Conservation (phyloP, 64 coral and sea anemone species). For the Montipora efflorescens region DNA sequence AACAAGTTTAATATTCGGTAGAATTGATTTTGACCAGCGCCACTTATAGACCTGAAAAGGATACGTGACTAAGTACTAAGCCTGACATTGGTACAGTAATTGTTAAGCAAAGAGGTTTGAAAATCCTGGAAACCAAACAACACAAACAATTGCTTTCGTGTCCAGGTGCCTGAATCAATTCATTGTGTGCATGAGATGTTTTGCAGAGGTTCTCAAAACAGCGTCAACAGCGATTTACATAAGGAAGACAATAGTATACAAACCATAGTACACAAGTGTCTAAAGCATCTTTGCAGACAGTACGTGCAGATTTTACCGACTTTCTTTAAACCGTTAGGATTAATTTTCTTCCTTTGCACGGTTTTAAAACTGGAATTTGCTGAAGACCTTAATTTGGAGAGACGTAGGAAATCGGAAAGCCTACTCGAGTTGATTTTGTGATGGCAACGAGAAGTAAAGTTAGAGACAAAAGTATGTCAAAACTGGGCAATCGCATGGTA, state of each 20-base stretch:
- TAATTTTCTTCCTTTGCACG: too few species aligned
- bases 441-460: constrained; percentile 28
- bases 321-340: too few species aligned
- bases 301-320: neutral
- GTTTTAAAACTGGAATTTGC: too few species aligned
- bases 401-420: neutral
- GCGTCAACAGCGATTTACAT: constrained; percentile 1
- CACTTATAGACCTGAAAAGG: neutral
- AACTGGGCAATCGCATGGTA: constrained; percentile 59
- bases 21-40: neutral
- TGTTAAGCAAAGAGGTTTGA: neutral
- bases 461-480: constrained; percentile 39
- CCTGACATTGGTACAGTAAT: constrained; percentile 3
- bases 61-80: neutral
- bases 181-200: constrained; percentile 5
- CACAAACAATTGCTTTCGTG: neutral
- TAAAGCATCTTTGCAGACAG: neutral
- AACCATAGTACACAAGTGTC: neutral
- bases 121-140: constrained; percentile 39
- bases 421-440: neutral
- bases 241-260: neutral
- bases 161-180: neutral
- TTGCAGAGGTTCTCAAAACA: constrained; percentile 11
- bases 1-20: neutral
- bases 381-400: too few species aligned